Percentiles rank a stretch among this genome's conserved stretches.
Evolutionary conservation across 1,140 invertebrate species (phyloP).

Genomic region (Thaumetopoea pityocampa): DNA sequence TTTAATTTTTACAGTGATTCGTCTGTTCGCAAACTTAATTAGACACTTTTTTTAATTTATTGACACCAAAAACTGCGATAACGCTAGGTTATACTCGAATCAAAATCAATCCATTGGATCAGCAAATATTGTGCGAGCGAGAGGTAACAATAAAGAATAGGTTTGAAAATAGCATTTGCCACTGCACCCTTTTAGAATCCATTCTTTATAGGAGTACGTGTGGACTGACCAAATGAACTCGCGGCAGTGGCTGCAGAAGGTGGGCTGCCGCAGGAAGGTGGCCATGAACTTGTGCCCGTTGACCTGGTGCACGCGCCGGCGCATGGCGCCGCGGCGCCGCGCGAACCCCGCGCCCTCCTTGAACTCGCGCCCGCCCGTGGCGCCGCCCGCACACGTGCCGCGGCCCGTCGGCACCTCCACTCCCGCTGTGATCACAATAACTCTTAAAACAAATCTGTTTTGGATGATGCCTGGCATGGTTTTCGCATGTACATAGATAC

Average conservation of each 20-base stretch:
- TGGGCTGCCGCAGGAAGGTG: conserved; percentile 98
- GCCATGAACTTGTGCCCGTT: conserved; percentile 99
- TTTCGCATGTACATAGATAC: no score
- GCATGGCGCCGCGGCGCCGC: conserved; percentile 94
- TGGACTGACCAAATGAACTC: conserved; percentile 83
- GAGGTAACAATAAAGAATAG: no score
- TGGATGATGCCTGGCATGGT: no score
- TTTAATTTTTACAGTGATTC: no score
- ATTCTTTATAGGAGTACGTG: neutral
- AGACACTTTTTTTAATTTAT: no score
- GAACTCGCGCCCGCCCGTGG: conserved; percentile 84
- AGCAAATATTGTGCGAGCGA: no score
- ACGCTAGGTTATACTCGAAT: no score
- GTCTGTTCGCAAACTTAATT: no score
- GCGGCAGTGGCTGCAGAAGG: conserved; percentile 98
- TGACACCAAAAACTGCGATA: no score
- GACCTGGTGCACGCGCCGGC: conserved; percentile 95
- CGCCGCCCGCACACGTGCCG: conserved; percentile 16
- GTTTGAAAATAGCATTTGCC: no score
- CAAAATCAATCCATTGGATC: no score
- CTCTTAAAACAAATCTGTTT: neutral
- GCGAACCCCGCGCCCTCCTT: conserved; percentile 96
- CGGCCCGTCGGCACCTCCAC: conserved; percentile 6
- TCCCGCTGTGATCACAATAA: conserved; percentile 5
- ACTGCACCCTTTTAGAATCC: no score